Percentiles rank a stretch among this genome's conserved stretches.
Evolutionary conservation across 64 coral and sea anemone species (phyloP).

Genomic region (Montipora sp.): DNA sequence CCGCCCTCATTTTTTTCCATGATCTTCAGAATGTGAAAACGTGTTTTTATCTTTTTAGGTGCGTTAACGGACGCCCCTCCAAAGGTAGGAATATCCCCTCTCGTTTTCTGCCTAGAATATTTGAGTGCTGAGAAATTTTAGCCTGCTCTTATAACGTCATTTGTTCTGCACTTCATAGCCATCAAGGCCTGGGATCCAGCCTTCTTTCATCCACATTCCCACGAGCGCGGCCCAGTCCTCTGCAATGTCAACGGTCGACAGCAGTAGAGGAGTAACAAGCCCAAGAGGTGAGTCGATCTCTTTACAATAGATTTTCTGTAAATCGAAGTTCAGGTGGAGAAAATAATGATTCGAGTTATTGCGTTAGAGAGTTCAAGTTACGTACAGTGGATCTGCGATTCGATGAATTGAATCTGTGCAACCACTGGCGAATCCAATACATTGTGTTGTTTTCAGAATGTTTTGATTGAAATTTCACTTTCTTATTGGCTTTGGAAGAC

Average conservation of each 20-base stretch:
- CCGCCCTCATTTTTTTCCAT: neutral
- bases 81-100: constrained; percentile 52
- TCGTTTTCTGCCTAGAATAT: neutral
- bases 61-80: constrained; percentile 70
- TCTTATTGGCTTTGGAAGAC: too few relatives aligned
- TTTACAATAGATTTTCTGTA: neutral
- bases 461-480: too few relatives aligned
- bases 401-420: too few relatives aligned
- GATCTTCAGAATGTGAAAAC: neutral
- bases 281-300: constrained; percentile 51
- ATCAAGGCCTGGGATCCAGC: constrained; percentile 52
- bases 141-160: neutral
- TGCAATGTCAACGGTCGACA: constrained; percentile 45
- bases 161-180: neutral
- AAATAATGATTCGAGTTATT: too few relatives aligned
- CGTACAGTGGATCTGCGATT: too few relatives aligned
- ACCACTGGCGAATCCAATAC: too few relatives aligned
- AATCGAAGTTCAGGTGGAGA: too few relatives aligned
- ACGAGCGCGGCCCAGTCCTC: constrained; percentile 34
- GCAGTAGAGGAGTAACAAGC: constrained; percentile 61
- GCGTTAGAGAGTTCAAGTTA: too few relatives aligned
- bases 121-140: neutral
- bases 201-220: constrained; percentile 48
- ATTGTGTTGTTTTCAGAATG: too few relatives aligned
- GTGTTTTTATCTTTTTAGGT: neutral